Base-by-base conservation (phyloP, 2,797 vertebrate genomes). In the Parotocinclus haroldoi region DNA sequence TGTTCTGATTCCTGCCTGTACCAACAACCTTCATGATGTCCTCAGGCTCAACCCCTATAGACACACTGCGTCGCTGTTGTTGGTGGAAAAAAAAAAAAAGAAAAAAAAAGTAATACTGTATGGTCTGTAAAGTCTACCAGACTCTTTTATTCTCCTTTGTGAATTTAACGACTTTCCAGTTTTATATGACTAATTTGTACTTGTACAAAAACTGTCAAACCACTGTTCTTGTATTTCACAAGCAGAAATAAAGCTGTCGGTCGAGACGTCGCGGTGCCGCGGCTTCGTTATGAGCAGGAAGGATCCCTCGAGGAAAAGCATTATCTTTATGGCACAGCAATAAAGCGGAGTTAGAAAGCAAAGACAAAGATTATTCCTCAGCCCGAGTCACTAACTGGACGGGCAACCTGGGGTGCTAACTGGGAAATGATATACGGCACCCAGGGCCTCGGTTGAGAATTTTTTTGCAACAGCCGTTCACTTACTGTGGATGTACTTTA, bases 161-260 rank as follows among this genome's bases (percentile, higher is more conserved):
- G 81, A 75, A 84, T 84, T 85, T 76, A 73, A 83, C 74, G 79
- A 84, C 75, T 88, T 88, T 85, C 72, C 81, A 83, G 74, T 89
- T 91, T 88, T 90, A 76, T 88, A 91, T 87, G 75, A 76, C 84
- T 82, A 81, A 88, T 90, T 90, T 91, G 88, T 91, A 91, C 87
- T 88, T 87, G 89, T 89, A 85, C 82, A 78, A 86, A 83, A 87
- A 82, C 80, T 80, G 82, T 87, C 81, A 80, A 74, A 84, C 83
- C 85, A 84, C 76, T 74, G 75, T 82, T 75, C 80, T 76, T 82
- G 82, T 88, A 78, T 85, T 82, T 81, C 72, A 80, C 70, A 79
- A 74, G 62, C 75, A 40, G 56, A 77, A 82, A 82, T 82, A 80
- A 83, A 78, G 70, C 71, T 80, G 77, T 82, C 76, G 60, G 76